Evolutionary conservation across 2,888 invertebrate species (phyloP), one percentile per base, ranked within the genome.

Genomic region (Cosmia trapezina): DNA sequence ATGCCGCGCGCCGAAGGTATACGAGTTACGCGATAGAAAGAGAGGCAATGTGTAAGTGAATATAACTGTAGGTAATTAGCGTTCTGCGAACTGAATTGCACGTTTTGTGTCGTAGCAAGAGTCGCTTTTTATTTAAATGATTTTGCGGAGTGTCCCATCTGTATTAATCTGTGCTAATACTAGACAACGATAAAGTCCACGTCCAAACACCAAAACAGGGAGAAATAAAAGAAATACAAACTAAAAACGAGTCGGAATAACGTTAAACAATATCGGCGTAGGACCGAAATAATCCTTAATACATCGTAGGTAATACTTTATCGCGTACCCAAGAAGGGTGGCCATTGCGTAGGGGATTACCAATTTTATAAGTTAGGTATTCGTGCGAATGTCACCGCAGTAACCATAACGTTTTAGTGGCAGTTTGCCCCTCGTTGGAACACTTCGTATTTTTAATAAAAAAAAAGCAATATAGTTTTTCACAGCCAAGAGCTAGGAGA

Each of bases 321-420:
- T 92, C 87, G 90, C 89, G 83, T 84, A 88, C 87, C 89, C 86
- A 85, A 86, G 88, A 85, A 89, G 89, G 90, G 90, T 86, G 83
- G 86, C 87, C 86, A 88, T 89, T 87, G 89, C 88, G 88, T 86
- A 83, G 79, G 89, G 89, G 91, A 93, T 93, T 92, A 92, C 93
- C 94, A 93, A 93, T 95, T 95, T 95, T 94, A 93, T 95, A 94
- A 94, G 95, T 94, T 93, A 93, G 93, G 92, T 93, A 93, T 94
- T 93, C 91, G 90, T 92, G 91, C 91, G 91, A 94, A 93, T 94
- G 94, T 94, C 94, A 93, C 94, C 93, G 93, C 94, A 93, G 93
- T 95, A 94, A 94, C 94, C 94, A 93, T 96, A 94, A 95, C 94
- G 86, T 95, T 96, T 95, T 94, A 95, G 93, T 94, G 94, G 91